Base-by-base conservation (phyloP, 2,113 vertebrate species). In the Stomatorhinus ivindoensis region DNA sequence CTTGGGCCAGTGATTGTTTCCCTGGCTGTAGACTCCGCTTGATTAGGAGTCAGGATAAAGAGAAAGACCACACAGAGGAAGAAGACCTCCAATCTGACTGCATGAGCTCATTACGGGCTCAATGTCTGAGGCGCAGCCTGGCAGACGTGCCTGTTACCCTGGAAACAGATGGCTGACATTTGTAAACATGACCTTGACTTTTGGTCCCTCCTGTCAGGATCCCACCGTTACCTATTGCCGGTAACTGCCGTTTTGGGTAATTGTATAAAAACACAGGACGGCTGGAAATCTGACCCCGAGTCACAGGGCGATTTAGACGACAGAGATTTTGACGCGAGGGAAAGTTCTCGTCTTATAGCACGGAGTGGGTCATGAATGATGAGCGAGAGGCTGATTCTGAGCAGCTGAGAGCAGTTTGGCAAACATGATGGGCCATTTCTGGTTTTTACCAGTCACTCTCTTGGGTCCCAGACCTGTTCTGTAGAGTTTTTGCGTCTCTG, bases 181-280 rank as follows among this genome's bases (percentile, higher is more conserved):
- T 90, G 73, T 90, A 94, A 94, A 94, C 93, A 94, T 90, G 47
- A 53, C 87, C 84, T 8, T 90, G 91, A 91, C 92, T 91, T 90
- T 88, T 89, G 89, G 10, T 91, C 90, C 93, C 90, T 89, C 47
- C 88, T 92, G 90, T 31, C 88, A 88, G 53, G 84, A 88, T 90
- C 89, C 87, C 90, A 39, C 58, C 15, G 31, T 61, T 44, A 61
- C 69, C 42, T 91, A 87, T 87, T 91, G 91, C 83, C 88, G 55
- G 90, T 92, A 92, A 93, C 87, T 17, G 91, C 91, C 93, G 90
- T 92, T 91, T 92, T 91, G 93, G 93, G 92, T 95, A 95, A 93
- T 93, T 88, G 83, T 93, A 91, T 95, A 92, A 92, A 94, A 93
- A 94, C 93, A 94, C 93, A 92, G 89, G 90, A 82, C 86, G 17